Percentiles rank a stretch among this genome's conserved stretches.
Evolutionary conservation across 2,888 invertebrate species (phyloP).

Genomic region (Eilema depressum): DNA sequence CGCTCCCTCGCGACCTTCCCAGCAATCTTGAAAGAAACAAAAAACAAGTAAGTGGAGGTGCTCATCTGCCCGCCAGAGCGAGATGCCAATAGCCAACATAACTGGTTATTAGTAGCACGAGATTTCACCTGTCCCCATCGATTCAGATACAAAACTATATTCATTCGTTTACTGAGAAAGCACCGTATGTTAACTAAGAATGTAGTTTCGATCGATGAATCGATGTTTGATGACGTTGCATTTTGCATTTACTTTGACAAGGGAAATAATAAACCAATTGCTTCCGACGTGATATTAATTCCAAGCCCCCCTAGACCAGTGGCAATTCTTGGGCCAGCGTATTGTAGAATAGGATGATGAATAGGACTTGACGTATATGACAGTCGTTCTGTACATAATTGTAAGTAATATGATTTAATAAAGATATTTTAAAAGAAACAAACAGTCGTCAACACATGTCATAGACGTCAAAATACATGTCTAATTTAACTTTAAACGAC

Average conservation of each 20-base stretch:
- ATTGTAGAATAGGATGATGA: no score
- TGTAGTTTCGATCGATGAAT: conserved; percentile 18
- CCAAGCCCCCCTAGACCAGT: no score
- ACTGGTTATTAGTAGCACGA: conserved; percentile 76
- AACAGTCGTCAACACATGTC: no score
- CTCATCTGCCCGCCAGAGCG: conserved; percentile 57
- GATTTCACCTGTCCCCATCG: conserved; percentile 72
- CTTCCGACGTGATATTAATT: conserved; percentile 34
- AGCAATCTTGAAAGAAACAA: conserved; percentile 40
- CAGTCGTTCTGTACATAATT: no score
- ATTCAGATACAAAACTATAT: conserved; percentile 58
- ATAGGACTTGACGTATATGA: no score
- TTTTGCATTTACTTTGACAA: conserved; percentile 43
- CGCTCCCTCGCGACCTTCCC: conserved; percentile 55
- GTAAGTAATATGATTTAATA: no score
- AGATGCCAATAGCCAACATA: conserved; percentile 52
- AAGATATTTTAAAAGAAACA: no score
- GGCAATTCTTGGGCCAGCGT: no score
- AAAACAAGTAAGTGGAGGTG: conserved; percentile 34
- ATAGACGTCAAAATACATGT: no score
- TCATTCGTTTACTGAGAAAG: conserved; percentile 61
- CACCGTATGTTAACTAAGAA: conserved; percentile 50
- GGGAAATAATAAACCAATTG: conserved; percentile 45
- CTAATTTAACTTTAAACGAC: conserved; percentile 40
- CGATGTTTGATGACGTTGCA: conserved; percentile 30